phyloP scores from a whole-genome alignment of 1,140 invertebrate species.

The Drosophila guanche region DNA sequence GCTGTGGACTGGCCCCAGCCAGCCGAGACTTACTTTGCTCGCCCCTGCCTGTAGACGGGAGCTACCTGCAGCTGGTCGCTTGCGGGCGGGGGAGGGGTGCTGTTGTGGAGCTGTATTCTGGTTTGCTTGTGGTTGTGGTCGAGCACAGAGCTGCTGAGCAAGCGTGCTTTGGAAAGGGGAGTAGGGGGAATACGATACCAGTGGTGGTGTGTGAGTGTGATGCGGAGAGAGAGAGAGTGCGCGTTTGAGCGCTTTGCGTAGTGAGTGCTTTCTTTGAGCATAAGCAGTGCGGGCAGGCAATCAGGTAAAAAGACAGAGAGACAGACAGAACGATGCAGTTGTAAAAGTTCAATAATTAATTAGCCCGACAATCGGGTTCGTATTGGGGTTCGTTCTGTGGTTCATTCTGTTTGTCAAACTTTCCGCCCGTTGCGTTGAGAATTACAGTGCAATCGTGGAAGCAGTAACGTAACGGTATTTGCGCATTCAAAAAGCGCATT shows the following conservation, averaged over 20 bases:
- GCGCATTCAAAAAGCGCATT: conserved; percentile 64
- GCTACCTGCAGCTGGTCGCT: conserved; percentile 26
- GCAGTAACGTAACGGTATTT: no score
- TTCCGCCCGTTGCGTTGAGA: conserved; percentile 42
- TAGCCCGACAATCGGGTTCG: conserved; percentile 62
- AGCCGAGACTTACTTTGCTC: conserved; percentile 50
- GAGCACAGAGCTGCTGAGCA: conserved; percentile 36
- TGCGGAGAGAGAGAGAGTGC: conserved; percentile 28
- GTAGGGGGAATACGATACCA: background rate
- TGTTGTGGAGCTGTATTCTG: conserved; percentile 44
- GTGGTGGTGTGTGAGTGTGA: background rate
- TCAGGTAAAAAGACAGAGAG: background rate
- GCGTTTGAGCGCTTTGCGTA: conserved; percentile 58
- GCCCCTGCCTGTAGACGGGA: background rate
- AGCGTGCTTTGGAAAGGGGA: conserved; percentile 41
- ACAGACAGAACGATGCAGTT: conserved; percentile 55
- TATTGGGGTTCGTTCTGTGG: no score
- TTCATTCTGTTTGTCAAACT: conserved; percentile 50
- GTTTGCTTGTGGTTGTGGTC: conserved; percentile 59
- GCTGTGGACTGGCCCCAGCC: conserved; percentile 4
- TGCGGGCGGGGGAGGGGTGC: conserved; percentile 10
- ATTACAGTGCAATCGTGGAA: conserved; percentile 13
- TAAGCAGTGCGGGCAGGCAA: background rate
- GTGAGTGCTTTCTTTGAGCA: conserved; percentile 8
- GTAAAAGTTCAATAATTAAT: conserved; percentile 80